These are phyloP conservation scores for Melanogrammus aeglefinus DNA, from an alignment of 2,797 vertebrate species.

Conservation along the genomic window DNA sequence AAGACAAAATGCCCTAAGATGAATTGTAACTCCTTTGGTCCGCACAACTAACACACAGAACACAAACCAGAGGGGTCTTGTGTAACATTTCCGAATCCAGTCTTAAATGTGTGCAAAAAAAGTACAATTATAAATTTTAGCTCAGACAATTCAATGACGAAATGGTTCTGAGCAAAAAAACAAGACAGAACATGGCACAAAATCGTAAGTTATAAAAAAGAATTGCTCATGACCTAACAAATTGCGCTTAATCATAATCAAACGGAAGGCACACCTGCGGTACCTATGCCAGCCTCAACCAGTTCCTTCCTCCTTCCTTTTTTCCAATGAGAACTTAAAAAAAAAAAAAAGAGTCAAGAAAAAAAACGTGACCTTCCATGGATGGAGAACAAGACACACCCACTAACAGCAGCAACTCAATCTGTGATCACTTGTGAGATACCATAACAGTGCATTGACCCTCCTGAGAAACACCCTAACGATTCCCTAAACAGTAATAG, in stretches of 20 bases:
- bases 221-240: conserved; percentile 56
- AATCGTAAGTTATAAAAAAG: conserved; percentile 44
- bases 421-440: conserved; percentile 85
- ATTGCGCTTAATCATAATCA: conserved; percentile 63
- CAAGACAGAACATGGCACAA: conserved; percentile 66
- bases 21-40: conserved; percentile 19
- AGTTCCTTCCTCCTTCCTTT: conserved; percentile 63
- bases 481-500: conserved; percentile 58
- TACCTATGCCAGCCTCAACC: conserved; percentile 73
- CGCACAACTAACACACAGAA: neutral
- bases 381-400: conserved; percentile 65
- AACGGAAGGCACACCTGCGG: conserved; percentile 89
- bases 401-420: conserved; percentile 91
- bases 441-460: conserved; percentile 92
- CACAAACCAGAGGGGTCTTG: neutral
- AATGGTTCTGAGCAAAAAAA: conserved; percentile 55
- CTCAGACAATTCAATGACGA: conserved; percentile 28
- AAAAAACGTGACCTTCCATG: conserved; percentile 69
- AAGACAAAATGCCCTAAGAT: neutral
- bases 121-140: neutral
- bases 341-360: conserved; percentile 36
- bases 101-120: neutral
- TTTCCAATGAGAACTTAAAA: conserved; percentile 38
- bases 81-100: neutral
- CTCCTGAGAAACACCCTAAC: conserved; percentile 81